Percentiles rank a stretch among this genome's conserved stretches.
These are phyloP conservation scores for Pogonognathellus flavescens DNA, from an alignment of 1,140 invertebrate species.

Conservation along the genomic window DNA sequence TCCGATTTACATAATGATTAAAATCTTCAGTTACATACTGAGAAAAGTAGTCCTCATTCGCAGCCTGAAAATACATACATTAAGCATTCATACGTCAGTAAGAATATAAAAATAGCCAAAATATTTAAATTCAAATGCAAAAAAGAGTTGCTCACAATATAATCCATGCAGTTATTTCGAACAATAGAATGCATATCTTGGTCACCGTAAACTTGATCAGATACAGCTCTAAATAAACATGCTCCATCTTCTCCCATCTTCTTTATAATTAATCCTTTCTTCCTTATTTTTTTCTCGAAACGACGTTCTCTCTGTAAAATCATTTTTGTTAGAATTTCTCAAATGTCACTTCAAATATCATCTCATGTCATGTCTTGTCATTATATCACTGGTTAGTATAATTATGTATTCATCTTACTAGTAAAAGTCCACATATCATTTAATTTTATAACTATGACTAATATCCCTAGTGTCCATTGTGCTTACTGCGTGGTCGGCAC, in stretches of 20 bases:
- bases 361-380: no score
- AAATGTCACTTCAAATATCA: no score
- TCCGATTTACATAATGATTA: conserved; percentile 85
- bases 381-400: no score
- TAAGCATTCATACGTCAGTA: not conserved
- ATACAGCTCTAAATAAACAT: conserved; percentile 91
- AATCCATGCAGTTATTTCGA: conserved; percentile 91
- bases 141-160: conserved; percentile 80
- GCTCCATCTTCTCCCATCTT: conserved; percentile 94
- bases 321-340: conserved; percentile 26
- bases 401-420: no score
- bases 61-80: conserved; percentile 73
- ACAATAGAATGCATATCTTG: conserved; percentile 92
- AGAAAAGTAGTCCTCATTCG: conserved; percentile 92
- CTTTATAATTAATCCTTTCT: conserved; percentile 86
- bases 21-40: conserved; percentile 95
- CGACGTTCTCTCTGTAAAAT: conserved; percentile 74
- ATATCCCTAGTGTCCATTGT: no score
- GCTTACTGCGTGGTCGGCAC: no score
- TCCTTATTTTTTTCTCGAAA: conserved; percentile 82
- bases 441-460: no score
- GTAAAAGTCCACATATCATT: no score
- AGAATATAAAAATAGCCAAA: conserved; percentile 17
- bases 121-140: no score
- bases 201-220: conserved; percentile 93